These are phyloP conservation scores for Myripristis jacobus DNA, from an alignment of 2,797 vertebrate genomes.

Conservation along the genomic window DNA sequence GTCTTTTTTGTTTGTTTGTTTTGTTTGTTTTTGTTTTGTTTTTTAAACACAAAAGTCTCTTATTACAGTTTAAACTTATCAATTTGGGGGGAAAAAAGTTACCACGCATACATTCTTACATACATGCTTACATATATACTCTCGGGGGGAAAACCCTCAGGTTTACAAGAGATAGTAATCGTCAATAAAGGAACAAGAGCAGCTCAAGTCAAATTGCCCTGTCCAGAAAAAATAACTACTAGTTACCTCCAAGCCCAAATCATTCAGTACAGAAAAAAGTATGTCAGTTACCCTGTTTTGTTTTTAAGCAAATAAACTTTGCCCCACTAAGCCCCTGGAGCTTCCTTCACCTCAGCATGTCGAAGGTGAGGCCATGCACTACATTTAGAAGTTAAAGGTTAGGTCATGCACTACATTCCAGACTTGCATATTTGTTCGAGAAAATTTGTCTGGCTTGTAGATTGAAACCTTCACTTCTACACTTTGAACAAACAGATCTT, in stretches of 20 bases:
- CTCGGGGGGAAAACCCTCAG: too few relatives aligned
- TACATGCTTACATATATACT: too few relatives aligned
- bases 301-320: slow-evolving; percentile 66
- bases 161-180: too few relatives aligned
- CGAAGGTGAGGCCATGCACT: slow-evolving; percentile 53
- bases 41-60: too few relatives aligned
- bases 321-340: slow-evolving; percentile 53
- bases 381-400: slow-evolving; percentile 68
- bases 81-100: too few relatives aligned
- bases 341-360: slow-evolving; percentile 43
- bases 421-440: slow-evolving; percentile 30
- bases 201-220: too few relatives aligned
- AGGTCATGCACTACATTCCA: slow-evolving; percentile 65
- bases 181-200: too few relatives aligned
- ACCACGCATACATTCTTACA: too few relatives aligned
- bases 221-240: too few relatives aligned
- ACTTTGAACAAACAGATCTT: not conserved
- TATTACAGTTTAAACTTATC: too few relatives aligned
- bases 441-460: slow-evolving; percentile 30
- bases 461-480: slow-evolving; percentile 28
- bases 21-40: too few relatives aligned
- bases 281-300: not conserved
- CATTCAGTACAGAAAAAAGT: not conserved
- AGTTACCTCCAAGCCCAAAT: not conserved
- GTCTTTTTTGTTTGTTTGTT: too few relatives aligned